Evolutionary conservation across 1,140 invertebrate genomes (phyloP).

Genomic region (Palaemon carinicauda): DNA sequence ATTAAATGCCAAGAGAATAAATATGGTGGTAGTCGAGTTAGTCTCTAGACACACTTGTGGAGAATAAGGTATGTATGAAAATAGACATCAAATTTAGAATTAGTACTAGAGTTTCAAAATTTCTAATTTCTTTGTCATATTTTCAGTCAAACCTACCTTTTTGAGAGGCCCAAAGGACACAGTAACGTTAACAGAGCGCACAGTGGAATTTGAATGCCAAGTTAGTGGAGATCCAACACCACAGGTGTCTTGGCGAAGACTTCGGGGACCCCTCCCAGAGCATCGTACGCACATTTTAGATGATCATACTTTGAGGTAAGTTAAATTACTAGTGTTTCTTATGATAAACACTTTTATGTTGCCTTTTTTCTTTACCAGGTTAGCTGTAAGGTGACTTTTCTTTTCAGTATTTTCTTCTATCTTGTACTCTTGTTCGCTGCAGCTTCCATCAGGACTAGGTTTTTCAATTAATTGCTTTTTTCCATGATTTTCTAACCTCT

Average conservation of each 20-base stretch:
- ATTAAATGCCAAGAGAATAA: neutral
- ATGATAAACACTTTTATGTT: too few species aligned
- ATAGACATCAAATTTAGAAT: too few species aligned
- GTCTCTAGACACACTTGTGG: neutral
- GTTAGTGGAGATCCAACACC: slow-evolving; percentile 91
- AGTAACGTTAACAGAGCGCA: slow-evolving; percentile 69
- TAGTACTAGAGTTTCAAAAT: too few species aligned
- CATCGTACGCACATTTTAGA: slow-evolving; percentile 78
- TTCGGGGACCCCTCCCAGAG: slow-evolving; percentile 83
- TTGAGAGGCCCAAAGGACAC: slow-evolving; percentile 57
- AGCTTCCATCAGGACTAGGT: too few species aligned
- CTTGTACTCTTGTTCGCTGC: too few species aligned
- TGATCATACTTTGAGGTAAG: slow-evolving; percentile 63
- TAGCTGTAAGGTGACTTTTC: too few species aligned
- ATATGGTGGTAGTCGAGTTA: neutral
- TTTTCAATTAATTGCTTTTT: too few species aligned
- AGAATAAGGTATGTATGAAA: too few species aligned
- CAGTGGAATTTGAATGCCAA: slow-evolving; percentile 85
- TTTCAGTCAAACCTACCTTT: slow-evolving; percentile 59
- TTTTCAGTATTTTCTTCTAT: too few species aligned
- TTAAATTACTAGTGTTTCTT: too few species aligned
- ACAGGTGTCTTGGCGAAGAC: slow-evolving; percentile 87
- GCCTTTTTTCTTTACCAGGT: too few species aligned
- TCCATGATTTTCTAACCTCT: too few species aligned
- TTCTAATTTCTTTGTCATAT: neutral